Conservation (phyloP, 2,888 invertebrate genomes). For the Theretra japonica region DNA sequence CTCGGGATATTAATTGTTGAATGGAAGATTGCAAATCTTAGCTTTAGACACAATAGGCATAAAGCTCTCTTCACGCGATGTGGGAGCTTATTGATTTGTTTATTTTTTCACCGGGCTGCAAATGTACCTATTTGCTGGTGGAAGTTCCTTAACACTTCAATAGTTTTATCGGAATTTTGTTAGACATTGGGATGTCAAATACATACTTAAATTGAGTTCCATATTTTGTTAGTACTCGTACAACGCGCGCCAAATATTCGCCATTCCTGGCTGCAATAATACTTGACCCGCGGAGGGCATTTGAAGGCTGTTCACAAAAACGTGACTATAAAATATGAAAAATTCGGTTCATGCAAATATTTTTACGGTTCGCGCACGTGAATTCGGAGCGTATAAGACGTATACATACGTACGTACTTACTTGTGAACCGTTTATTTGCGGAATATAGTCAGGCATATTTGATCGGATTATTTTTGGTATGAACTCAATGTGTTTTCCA, state of each 20-base stretch:
- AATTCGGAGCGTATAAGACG: background rate
- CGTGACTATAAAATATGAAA: background rate
- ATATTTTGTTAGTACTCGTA: background rate
- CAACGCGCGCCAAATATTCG: background rate
- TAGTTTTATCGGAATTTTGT: too few species aligned
- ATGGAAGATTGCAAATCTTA: too few species aligned
- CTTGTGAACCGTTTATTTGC: background rate
- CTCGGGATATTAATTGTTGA: too few species aligned
- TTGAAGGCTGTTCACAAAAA: background rate
- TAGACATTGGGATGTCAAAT: too few species aligned
- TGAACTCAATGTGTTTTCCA: background rate
- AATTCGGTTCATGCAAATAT: background rate
- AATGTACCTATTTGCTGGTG: too few species aligned
- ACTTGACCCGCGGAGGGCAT: constrained; percentile 12
- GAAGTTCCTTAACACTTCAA: too few species aligned
- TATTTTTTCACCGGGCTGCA: too few species aligned
- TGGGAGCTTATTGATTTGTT: too few species aligned
- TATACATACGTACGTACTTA: background rate
- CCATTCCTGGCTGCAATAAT: background rate
- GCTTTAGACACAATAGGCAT: too few species aligned
- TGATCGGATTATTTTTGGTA: background rate
- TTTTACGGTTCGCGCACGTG: background rate
- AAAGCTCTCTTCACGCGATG: too few species aligned
- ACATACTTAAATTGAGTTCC: background rate
- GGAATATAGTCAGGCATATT: background rate